Base-by-base conservation (phyloP, 2,113 vertebrate genomes). In the Amblyornis subalaris region DNA sequence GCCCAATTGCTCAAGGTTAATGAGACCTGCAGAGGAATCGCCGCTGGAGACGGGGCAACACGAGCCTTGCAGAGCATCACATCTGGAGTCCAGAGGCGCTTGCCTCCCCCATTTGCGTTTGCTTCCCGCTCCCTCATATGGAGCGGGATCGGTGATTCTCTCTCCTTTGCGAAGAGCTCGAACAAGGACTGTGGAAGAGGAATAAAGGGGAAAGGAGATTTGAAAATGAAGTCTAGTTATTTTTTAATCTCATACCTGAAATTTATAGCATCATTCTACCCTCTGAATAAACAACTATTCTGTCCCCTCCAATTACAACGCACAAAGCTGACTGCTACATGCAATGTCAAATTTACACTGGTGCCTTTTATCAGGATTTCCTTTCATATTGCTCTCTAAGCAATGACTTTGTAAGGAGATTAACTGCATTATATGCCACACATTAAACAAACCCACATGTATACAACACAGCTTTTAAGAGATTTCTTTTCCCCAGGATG, bases 311-410 rank as follows among this genome's bases (percentile, higher is more conserved):
- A 96, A 97, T 94, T 93, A 96, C 83, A 93, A 94, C 4, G 0
- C 9, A 18, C 79, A 93, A 96, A 95, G 89, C 54, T 80, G 91
- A 95, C 85, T 95, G 90, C 93, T 94, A 93, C 80, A 85, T 74
- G 66, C 85, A 87, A 95, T 92, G 70, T 90, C 93, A 95, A 91
- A 96, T 95, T 96, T 95, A 94, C 81, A 92, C 69, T 87, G 81
- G 57, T 91, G 91, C 85, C 85, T 95, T 93, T 94, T 95, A 91
- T 94, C 91, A 88, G 88, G 67, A 95, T 97, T 90, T 94, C 88
- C 91, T 94, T 87, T 91, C 82, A 89, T 93, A 95, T 81, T 94
- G 79, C 94, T 96, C 85, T 95, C 91, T 95, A 95, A 95, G 95
- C 88, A 96, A 77, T 83, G 88, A 88, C 87, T 93, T 73, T 94